Percentiles rank a stretch among this genome's conserved stretches.
These are phyloP conservation scores for Agraylea sexmaculata DNA, from an alignment of 1,140 invertebrate species.

Conservation along the genomic window DNA sequence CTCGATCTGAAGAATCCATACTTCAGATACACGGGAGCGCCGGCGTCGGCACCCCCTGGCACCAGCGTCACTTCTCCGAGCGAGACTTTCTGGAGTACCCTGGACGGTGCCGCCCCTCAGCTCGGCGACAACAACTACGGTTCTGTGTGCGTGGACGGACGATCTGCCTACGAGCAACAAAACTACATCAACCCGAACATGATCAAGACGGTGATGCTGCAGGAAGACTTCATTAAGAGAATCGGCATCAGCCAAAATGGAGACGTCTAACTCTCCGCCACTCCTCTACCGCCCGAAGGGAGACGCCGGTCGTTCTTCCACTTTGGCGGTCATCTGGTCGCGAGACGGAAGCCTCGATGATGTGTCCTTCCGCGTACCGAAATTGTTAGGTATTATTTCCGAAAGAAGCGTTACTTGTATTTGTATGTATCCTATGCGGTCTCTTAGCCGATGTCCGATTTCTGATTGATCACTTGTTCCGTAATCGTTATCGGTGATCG, in stretches of 20 bases:
- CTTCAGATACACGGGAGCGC: conserved; percentile 85
- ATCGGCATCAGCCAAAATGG: conserved; percentile 41
- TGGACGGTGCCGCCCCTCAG: conserved; percentile 51
- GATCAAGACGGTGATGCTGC: conserved; percentile 40
- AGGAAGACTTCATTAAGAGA: conserved; percentile 40
- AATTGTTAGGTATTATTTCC: too few relatives aligned
- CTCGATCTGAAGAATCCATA: conserved; percentile 98
- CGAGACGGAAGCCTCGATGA: too few relatives aligned
- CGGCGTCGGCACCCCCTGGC: conserved; percentile 79
- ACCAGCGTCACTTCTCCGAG: conserved; percentile 81
- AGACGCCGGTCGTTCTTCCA: too few relatives aligned
- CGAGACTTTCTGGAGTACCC: conserved; percentile 78
- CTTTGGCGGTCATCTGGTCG: too few relatives aligned
- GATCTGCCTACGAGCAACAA: conserved; percentile 32
- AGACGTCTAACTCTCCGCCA: conserved; percentile 39
- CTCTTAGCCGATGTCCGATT: too few relatives aligned
- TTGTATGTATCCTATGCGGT: too few relatives aligned
- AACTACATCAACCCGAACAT: conserved; percentile 35
- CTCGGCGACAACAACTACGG: conserved; percentile 16
- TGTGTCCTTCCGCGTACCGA: too few relatives aligned
- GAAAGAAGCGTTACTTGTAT: too few relatives aligned
- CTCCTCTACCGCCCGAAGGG: too few relatives aligned
- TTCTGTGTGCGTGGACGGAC: conserved; percentile 25
- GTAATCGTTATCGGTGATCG: too few relatives aligned
- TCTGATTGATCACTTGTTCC: too few relatives aligned